Evolutionary conservation across 1,140 invertebrate genomes (phyloP).

Genomic region (Temnothorax curvispinosus): DNA sequence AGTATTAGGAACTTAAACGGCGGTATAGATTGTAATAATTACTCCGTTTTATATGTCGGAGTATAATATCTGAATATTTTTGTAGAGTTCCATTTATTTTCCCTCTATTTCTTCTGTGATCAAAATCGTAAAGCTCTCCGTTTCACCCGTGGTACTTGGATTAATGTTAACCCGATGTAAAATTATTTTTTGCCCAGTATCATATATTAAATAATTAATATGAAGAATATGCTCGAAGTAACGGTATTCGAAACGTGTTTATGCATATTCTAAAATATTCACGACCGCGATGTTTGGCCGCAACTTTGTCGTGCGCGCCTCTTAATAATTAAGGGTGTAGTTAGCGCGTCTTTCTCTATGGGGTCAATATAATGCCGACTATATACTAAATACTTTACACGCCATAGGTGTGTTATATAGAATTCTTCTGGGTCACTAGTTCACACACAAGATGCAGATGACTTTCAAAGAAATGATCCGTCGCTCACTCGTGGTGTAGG

Average conservation of each 20-base stretch:
- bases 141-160: neutral
- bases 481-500: neutral
- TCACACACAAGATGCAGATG: conserved; percentile 39
- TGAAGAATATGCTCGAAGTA: neutral
- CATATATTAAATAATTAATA: neutral
- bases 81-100: neutral
- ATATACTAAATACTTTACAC: conserved; percentile 51
- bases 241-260: neutral
- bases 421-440: conserved; percentile 58
- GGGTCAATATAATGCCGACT: conserved; percentile 13
- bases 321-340: conserved; percentile 33
- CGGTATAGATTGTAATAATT: neutral
- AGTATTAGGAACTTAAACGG: neutral
- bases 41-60: neutral
- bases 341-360: conserved; percentile 12
- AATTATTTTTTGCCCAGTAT: neutral
- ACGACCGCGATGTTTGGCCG: neutral
- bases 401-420: neutral
- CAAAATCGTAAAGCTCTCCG: neutral
- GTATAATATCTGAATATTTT: neutral
- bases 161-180: neutral
- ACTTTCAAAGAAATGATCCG: conserved; percentile 58
- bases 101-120: neutral
- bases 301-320: neutral
- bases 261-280: conserved; percentile 6